These are phyloP conservation scores for Linnaemya tessellans DNA, from an alignment of 2,888 invertebrate genomes.

Conservation along the genomic window DNA sequence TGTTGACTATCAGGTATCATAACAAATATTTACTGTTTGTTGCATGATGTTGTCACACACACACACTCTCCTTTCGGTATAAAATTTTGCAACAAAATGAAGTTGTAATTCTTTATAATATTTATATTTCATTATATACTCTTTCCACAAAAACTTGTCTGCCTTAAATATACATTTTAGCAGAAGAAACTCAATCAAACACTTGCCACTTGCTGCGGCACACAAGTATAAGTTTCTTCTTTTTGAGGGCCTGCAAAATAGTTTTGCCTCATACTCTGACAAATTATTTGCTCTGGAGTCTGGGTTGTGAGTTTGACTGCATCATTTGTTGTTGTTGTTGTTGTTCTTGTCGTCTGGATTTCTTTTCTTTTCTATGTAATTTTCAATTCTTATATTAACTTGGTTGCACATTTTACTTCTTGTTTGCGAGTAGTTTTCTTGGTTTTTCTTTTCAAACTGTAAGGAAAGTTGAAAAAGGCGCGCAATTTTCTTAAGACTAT, in stretches of 20 bases:
- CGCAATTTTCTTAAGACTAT: slow-evolving; percentile 65
- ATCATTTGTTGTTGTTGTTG: slow-evolving; percentile 5
- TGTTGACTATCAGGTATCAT: too few relatives aligned
- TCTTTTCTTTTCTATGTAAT: slow-evolving; percentile 15
- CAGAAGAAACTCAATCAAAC: slow-evolving; percentile 45
- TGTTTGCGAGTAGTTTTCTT: too few relatives aligned
- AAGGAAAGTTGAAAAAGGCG: slow-evolving; percentile 48
- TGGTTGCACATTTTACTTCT: slow-evolving; percentile 54
- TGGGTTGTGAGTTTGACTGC: slow-evolving; percentile 9
- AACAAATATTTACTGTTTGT: too few relatives aligned
- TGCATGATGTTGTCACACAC: not conserved
- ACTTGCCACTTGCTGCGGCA: slow-evolving; percentile 29
- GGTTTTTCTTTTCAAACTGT: not conserved
- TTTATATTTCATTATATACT: slow-evolving; percentile 27
- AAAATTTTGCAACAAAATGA: not conserved
- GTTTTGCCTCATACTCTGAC: not conserved
- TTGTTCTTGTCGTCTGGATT: slow-evolving; percentile 5
- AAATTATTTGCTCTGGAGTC: not conserved
- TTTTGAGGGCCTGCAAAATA: not conserved
- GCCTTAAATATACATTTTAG: slow-evolving; percentile 16
- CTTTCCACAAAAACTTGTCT: not conserved
- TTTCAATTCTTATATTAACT: slow-evolving; percentile 50
- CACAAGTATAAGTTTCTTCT: slow-evolving; percentile 24
- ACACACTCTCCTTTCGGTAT: not conserved
- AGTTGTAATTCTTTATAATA: slow-evolving; percentile 12